Conservation (phyloP, 2,113 vertebrate genomes). For the Dryoscopus gambensis region DNA sequence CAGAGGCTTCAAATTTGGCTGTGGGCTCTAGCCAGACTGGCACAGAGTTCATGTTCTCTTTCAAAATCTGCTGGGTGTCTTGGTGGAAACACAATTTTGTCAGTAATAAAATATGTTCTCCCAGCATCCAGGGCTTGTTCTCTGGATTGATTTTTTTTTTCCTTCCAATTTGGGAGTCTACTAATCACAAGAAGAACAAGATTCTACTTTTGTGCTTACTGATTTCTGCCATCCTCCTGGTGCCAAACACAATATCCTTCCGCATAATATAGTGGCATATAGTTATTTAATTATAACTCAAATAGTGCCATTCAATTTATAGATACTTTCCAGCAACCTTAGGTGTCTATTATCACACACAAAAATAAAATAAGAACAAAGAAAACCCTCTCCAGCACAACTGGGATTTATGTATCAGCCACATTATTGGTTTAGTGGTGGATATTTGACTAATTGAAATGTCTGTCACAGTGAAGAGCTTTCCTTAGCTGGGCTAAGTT, state of each 20-base stretch:
- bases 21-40: neutral
- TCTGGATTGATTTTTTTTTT: neutral
- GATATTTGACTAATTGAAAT: neutral
- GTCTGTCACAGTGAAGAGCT: neutral
- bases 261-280: neutral
- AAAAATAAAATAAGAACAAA: neutral
- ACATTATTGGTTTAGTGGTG: neutral
- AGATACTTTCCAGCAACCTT: neutral
- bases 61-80: neutral
- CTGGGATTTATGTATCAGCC: neutral
- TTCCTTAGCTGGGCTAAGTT: neutral
- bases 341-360: neutral
- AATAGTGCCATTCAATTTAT: neutral
- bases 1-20: neutral
- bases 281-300: neutral
- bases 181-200: neutral
- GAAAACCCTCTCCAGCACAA: neutral
- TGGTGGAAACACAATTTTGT: neutral
- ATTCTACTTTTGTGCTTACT: neutral
- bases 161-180: neutral
- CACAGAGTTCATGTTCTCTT: neutral
- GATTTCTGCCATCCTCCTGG: neutral
- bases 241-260: neutral
- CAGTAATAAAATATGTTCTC: neutral
- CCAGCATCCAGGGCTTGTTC: neutral